Evolutionary conservation across 2,888 invertebrate genomes (phyloP).

Genomic region (Brachyopa scutellaris): DNA sequence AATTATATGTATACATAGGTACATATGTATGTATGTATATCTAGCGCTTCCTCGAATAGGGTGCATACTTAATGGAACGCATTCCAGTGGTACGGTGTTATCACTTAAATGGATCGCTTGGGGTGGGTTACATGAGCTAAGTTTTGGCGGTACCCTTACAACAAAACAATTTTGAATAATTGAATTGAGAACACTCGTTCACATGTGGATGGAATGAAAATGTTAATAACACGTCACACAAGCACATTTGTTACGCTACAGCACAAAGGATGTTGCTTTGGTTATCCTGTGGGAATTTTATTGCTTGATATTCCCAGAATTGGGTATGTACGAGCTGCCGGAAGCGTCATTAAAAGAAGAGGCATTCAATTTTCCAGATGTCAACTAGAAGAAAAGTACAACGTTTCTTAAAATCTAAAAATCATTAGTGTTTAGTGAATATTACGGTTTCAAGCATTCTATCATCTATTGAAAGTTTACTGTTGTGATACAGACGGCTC

Average conservation of each 20-base stretch:
- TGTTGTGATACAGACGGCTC: too few relatives aligned
- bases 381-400: neutral
- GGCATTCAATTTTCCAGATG: slow-evolving; percentile 22
- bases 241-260: slow-evolving; percentile 39
- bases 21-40: too few relatives aligned
- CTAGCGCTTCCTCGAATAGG: slow-evolving; percentile 25
- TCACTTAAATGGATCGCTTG: slow-evolving; percentile 37
- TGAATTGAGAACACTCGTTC: slow-evolving; percentile 44
- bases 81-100: slow-evolving; percentile 32
- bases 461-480: too few relatives aligned
- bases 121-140: slow-evolving; percentile 11
- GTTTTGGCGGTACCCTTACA: slow-evolving; percentile 14
- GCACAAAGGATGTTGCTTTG: slow-evolving; percentile 24
- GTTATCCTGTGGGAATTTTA: slow-evolving; percentile 51
- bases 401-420: neutral
- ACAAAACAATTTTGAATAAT: slow-evolving; percentile 38
- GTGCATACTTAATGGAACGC: slow-evolving; percentile 54
- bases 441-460: neutral
- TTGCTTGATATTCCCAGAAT: slow-evolving; percentile 43
- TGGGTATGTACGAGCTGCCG: too few relatives aligned
- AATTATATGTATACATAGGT: too few relatives aligned
- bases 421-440: slow-evolving; percentile 26
- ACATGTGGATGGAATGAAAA: slow-evolving; percentile 32
- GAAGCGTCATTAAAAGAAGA: slow-evolving; percentile 30
- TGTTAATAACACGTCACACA: slow-evolving; percentile 56